These are phyloP conservation scores for Bubo bubo DNA, from an alignment of 2,113 vertebrate species.

Conservation along the genomic window DNA sequence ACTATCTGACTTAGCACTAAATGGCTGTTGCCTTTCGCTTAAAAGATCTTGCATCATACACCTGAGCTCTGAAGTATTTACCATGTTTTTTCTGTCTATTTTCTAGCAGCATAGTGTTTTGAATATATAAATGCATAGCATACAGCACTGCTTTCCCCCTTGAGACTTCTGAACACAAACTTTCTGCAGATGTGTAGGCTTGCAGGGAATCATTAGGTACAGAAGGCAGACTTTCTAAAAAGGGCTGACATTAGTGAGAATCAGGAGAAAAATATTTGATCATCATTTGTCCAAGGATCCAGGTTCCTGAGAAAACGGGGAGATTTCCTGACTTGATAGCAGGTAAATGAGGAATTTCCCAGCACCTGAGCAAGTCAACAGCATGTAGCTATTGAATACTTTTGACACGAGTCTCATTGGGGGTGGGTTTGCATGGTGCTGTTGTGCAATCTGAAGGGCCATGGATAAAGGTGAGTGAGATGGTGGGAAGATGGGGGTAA, in stretches of 20 bases:
- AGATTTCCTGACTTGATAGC: not conserved
- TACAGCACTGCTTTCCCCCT: not conserved
- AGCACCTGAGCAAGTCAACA: not conserved
- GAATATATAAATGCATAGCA: not conserved
- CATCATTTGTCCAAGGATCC: not conserved
- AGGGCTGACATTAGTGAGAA: not conserved
- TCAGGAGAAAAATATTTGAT: not conserved
- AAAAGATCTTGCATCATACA: not conserved
- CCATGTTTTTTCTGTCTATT: not conserved
- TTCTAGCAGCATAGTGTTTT: not conserved
- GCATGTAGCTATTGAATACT: not conserved
- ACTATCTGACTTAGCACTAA: not conserved
- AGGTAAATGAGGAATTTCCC: not conserved
- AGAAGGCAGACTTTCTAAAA: not conserved
- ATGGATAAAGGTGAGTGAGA: not conserved
- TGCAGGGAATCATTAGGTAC: not conserved
- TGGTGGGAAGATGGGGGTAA: rapidly evolving
- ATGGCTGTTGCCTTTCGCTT: not conserved
- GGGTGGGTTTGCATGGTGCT: not conserved
- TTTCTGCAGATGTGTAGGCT: not conserved
- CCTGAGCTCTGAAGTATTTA: not conserved
- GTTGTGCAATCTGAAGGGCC: not conserved
- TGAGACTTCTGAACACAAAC: not conserved
- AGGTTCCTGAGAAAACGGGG: not conserved
- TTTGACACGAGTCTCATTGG: not conserved